Evolutionary conservation across 2,888 invertebrate genomes (phyloP), one percentile per base, ranked within the genome.

Genomic region (Heteromyza rotundicornis): DNA sequence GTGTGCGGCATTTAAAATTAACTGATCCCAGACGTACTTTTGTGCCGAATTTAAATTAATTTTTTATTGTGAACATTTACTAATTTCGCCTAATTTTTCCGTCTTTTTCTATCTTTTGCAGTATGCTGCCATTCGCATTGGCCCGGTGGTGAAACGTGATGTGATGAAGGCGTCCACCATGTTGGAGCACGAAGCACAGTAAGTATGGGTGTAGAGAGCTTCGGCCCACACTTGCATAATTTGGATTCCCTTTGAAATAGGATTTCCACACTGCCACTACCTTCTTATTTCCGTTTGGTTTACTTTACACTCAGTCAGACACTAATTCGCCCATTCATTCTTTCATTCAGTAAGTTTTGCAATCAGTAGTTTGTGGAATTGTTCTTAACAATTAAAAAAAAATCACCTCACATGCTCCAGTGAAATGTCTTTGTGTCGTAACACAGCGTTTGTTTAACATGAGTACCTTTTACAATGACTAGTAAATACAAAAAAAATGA

Each of bases 151-250:
- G 74, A 98, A 96, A 84, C 94, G 95, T 81, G 99, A 99, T 85
- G 97, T 99, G 49, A 98, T 98, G 95, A 98, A 96, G 82, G 98
- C 98, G 19, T 98, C 98, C n/a, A 95, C 94, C 70, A 99, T 99
- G 99, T 85, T 99, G 86, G 98, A 99, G 82, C 97, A 98, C 84
- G 98, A 98, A 79, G 90, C 92, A 63, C 94, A 95, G 89, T 96
- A 83, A 89, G 90, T 89, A 79, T n/a, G n/a, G n/a, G n/a, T n/a
- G n/a, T n/a, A n/a, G n/a, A n/a, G n/a, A n/a, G n/a, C n/a, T n/a
- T n/a, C n/a, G 2, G 40, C 40, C 3, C 40, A 40, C 40, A 40
- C 8, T 8, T 32, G 12, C 32, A 32, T 32, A 32, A 32, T 32
- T 32, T 32, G 32, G 12, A 27, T 7, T 27, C 27, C 10, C 27